These are phyloP conservation scores for Rafetus swinhoei DNA, from an alignment of 2,113 vertebrate genomes.

Conservation along the genomic window DNA sequence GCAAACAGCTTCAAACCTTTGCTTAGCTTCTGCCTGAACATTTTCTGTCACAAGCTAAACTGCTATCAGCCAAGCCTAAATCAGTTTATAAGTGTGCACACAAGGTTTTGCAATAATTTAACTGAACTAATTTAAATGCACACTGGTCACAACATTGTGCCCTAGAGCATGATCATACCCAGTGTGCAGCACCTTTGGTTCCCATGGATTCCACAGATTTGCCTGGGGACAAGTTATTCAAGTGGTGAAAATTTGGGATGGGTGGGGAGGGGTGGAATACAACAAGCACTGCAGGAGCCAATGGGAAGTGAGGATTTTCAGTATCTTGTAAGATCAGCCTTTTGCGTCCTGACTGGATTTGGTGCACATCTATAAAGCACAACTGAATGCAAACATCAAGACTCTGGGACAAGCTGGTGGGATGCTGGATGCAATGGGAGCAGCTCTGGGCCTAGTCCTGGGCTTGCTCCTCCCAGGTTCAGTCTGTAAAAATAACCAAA, in stretches of 20 bases:
- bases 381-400: not conserved
- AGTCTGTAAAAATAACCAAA: accelerated
- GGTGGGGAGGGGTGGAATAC: not conserved
- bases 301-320: not conserved
- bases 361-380: not conserved
- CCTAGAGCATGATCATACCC: not conserved
- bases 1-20: not conserved
- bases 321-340: not conserved
- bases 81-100: not conserved
- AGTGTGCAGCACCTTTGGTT: not conserved
- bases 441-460: not conserved
- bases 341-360: not conserved
- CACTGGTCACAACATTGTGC: slow-evolving; percentile 5
- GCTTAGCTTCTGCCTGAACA: not conserved
- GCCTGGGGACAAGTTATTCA: not conserved
- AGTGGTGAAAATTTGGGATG: not conserved
- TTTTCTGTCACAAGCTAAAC: not conserved
- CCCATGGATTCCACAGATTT: not conserved
- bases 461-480: not conserved
- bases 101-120: not conserved
- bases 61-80: not conserved
- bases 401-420: not conserved
- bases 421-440: not conserved
- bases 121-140: not conserved
- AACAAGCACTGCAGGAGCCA: not conserved